Conservation (phyloP, 2,797 vertebrate species). For the Gymnocypris eckloni region DNA sequence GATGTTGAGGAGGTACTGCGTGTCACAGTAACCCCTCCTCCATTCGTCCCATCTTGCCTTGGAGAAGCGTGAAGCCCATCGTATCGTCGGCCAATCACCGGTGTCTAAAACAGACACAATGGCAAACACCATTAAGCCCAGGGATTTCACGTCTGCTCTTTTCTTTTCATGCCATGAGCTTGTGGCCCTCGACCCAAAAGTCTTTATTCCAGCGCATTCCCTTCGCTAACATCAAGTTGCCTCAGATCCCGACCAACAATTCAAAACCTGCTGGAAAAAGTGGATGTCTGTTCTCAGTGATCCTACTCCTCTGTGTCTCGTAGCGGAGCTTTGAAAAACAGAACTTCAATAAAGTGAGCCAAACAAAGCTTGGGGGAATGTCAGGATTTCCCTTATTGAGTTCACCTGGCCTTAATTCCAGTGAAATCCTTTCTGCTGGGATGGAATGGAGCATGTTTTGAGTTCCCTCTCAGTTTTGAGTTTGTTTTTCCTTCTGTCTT, state of each 20-base stretch:
- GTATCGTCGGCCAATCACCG: conserved; percentile 93
- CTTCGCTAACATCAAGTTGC: background rate
- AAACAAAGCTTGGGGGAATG: conserved; percentile 22
- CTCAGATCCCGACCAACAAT: conserved; percentile 24
- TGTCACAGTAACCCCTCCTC: conserved; percentile 91
- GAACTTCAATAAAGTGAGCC: conserved; percentile 18
- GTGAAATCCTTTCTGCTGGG: conserved; percentile 10
- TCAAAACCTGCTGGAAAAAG: conserved; percentile 22
- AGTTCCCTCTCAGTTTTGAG: background rate
- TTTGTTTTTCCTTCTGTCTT: background rate
- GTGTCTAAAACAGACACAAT: conserved; percentile 81
- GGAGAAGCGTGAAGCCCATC: conserved; percentile 90
- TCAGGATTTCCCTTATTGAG: conserved; percentile 34
- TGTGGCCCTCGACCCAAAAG: background rate
- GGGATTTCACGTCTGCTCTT: background rate
- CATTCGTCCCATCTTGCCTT: conserved; percentile 87
- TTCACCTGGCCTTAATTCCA: conserved; percentile 45
- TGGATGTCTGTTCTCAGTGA: conserved; percentile 11
- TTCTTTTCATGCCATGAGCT: background rate
- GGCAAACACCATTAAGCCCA: background rate
- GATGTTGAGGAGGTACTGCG: conserved; percentile 97
- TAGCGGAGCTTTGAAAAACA: conserved; percentile 9
- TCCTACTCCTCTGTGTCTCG: background rate
- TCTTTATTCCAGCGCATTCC: background rate
- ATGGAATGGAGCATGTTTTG: conserved; percentile 27